Base-by-base conservation (phyloP, 2,797 vertebrate genomes). In the Sebastolobus altivelis region DNA sequence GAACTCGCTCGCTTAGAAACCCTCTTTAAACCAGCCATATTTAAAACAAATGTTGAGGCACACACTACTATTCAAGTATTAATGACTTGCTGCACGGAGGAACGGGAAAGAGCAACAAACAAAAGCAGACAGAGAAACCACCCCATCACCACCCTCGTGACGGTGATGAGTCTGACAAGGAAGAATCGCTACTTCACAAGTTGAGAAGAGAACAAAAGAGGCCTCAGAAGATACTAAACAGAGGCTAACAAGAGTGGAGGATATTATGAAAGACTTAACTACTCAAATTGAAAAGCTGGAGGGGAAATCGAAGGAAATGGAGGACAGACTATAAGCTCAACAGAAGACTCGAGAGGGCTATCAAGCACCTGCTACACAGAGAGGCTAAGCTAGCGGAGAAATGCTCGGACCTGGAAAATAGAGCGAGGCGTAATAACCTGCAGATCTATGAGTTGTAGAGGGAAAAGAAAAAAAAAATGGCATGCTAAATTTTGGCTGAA, bases 381-480 rank as follows among this genome's bases (percentile, higher is more conserved):
- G 49, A 54, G 49, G 49, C 8, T 54, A 54, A n/a, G 49, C 49
- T 10, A n/a, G 49, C 49, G 4, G 49, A 54, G 20, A 54, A 54
- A n/a, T 54, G 49, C 49, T 22, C 0, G 14, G 49, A 54, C 43
- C 18, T 46, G 43, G 43, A 46, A 46, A 46, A 46, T 18, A 46
- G 18, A 18, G 16, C 7, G 0, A 46, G 43, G 16, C 7, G 3
- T 46, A 16, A 46, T 46, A 46, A 46, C 40, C 40, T 43, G 40
- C 40, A 43, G 0, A 43, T 43, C 40, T 43, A 43, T 43, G 40
- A 43, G 14, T 43, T 43, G 14, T 43, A 0, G 40, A 43, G 40
- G 40, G 40, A 43, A 43, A 7, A 43, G 0, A 0, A 43, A 43
- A 43, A 43, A 18, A 7, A 43, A 43, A 43, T 43, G 14, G 0